Evolutionary conservation across 2,888 invertebrate species (phyloP).

Genomic region (Ophion costatus): DNA sequence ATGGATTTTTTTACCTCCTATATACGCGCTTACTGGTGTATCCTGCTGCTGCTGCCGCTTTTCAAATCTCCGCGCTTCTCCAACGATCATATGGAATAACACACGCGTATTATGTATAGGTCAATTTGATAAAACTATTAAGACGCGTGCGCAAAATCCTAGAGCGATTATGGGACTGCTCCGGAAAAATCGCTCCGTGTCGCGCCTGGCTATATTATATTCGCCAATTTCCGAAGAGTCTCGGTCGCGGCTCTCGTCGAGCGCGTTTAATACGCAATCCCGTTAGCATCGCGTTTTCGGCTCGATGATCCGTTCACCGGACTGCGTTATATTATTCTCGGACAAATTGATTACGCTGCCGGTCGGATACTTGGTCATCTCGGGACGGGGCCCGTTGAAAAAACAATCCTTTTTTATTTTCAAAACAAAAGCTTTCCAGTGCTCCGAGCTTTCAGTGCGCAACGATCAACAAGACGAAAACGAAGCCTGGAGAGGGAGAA

Average conservation of each 20-base stretch:
- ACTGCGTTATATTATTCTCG: constrained; percentile 72
- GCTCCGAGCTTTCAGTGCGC: constrained; percentile 3
- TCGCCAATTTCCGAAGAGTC: constrained; percentile 3
- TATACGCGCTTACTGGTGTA: constrained; percentile 38
- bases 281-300: constrained; percentile 77
- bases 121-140: too few relatives aligned
- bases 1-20: constrained; percentile 66
- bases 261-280: constrained; percentile 79
- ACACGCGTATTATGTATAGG: too few relatives aligned
- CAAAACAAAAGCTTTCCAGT: not conserved
- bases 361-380: not conserved
- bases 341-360: constrained; percentile 75
- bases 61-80: not conserved
- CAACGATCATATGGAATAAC: too few relatives aligned
- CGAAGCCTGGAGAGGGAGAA: constrained; percentile 22
- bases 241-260: constrained; percentile 59
- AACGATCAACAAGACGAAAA: not conserved
- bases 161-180: too few relatives aligned
- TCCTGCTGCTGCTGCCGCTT: too few relatives aligned
- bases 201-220: not conserved
- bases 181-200: not conserved
- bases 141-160: too few relatives aligned
- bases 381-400: too few relatives aligned
- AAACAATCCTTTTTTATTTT: too few relatives aligned
- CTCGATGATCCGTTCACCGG: constrained; percentile 69